Evolutionary conservation across 2,797 vertebrate species (phyloP), one percentile per base, ranked within the genome.

Genomic region (Oreochromis mossambicus): DNA sequence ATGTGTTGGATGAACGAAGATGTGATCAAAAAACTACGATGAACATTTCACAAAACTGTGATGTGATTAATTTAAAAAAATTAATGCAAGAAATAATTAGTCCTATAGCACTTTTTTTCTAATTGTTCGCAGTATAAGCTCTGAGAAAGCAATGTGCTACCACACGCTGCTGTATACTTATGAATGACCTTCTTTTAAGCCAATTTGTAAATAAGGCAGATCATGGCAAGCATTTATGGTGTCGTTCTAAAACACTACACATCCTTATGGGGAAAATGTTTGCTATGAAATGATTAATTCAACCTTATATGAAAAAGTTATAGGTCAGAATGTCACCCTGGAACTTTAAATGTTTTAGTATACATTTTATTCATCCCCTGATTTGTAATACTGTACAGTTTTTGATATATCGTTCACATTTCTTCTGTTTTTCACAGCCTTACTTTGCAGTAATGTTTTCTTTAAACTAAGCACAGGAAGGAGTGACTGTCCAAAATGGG

Each of bases 221-320:
- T 63, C 52, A 86, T 86, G 82, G 86, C 82, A 87, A 92, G 51
- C 78, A 87, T 91, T 87, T 83, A 83, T 80, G 84, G 87, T 89
- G 87, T 92, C 82, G 36, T 83, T 86, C 85, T 2, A 76, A 90
- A 92, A 93, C 93, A 95, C 95, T 94, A 95, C 88, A 87, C 55
- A 46, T 85, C 77, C 84, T n/a, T 41, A 15, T 14, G n/a, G 78
- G 76, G 51, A 56, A 48, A 83, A 79, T 87, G 84, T 92, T 91
- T 91, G 87, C 80, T 80, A 78, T 88, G 68, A 89, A 73, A 63
- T 88, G 75, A 89, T 84, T 32, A 50, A 36, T 63, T 21, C 55
- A 56, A 14, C 19, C 38, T 55, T 75, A 17, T 24, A 26, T 80
- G 19, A 52, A 87, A 79, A 87, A 26, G 21, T 84, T 78, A 54